Conservation (phyloP, 2,888 invertebrate genomes). For the Andricus curvator region DNA sequence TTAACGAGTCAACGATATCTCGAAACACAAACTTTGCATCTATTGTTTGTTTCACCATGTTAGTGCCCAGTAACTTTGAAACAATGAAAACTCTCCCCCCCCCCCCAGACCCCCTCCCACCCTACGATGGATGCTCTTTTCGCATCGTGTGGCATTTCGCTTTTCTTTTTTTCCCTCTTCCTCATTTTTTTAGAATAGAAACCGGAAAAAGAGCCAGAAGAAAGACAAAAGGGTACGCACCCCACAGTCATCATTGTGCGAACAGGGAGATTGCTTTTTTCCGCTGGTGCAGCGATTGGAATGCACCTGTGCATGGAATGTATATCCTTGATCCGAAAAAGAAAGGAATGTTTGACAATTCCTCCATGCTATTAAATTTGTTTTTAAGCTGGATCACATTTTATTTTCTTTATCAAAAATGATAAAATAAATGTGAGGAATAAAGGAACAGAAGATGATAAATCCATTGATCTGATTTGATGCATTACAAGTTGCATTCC, state of each 20-base stretch:
- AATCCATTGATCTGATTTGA: too few species aligned
- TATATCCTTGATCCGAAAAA: constrained; percentile 17
- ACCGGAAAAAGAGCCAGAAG: constrained; percentile 33
- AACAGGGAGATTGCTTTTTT: constrained; percentile 38
- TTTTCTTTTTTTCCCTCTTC: neutral
- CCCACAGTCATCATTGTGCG: constrained; percentile 36
- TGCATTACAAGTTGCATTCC: too few species aligned
- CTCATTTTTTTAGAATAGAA: constrained; percentile 15
- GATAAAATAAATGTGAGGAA: too few species aligned
- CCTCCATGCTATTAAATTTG: neutral
- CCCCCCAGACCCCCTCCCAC: neutral
- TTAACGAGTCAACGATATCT: constrained; percentile 1
- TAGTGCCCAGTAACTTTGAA: constrained; percentile 12
- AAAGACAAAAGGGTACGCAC: constrained; percentile 33
- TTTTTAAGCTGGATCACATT: neutral
- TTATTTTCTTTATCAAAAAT: neutral
- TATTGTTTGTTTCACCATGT: constrained; percentile 26
- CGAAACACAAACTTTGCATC: neutral
- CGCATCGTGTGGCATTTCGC: neutral
- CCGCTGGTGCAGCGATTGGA: constrained; percentile 34
- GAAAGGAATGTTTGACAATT: constrained; percentile 3
- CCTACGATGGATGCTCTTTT: neutral
- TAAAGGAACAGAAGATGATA: too few species aligned
- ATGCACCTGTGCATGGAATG: constrained; percentile 29
- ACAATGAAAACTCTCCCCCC: constrained; percentile 3